These are phyloP conservation scores for Drosophila pectinifera DNA, from an alignment of 1,140 invertebrate genomes.

Conservation along the genomic window DNA sequence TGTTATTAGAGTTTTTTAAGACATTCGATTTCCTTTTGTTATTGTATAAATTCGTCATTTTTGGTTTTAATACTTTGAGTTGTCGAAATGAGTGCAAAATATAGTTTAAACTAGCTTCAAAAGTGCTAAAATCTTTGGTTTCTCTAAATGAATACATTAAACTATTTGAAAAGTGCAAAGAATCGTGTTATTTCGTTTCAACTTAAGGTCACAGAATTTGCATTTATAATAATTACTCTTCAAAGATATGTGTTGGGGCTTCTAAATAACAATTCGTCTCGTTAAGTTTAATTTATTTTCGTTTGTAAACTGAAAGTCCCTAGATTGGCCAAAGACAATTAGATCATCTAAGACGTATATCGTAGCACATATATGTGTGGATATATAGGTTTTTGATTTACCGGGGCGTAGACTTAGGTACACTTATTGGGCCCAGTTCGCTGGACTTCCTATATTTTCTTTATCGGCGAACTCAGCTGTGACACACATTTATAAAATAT, in stretches of 20 bases:
- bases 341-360: slow-evolving; percentile 35
- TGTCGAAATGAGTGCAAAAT: slow-evolving; percentile 70
- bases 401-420: slow-evolving; percentile 36
- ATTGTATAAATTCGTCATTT: slow-evolving; percentile 74
- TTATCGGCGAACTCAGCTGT: slow-evolving; percentile 30
- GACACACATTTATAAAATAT: slow-evolving; percentile 78
- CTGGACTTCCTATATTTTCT: background rate
- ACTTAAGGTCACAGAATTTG: slow-evolving; percentile 24
- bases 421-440: slow-evolving; percentile 39
- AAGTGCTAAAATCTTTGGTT: slow-evolving; percentile 29
- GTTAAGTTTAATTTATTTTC: slow-evolving; percentile 20
- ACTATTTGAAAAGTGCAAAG: slow-evolving; percentile 11
- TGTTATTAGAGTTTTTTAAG: slow-evolving; percentile 45
- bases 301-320: slow-evolving; percentile 62
- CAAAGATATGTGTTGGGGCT: slow-evolving; percentile 53
- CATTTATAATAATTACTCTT: slow-evolving; percentile 40
- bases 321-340: slow-evolving; percentile 50
- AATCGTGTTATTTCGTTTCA: slow-evolving; percentile 4
- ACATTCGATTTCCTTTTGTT: slow-evolving; percentile 41
- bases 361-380: slow-evolving; percentile 46
- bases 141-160: slow-evolving; percentile 8
- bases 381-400: slow-evolving; percentile 42
- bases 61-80: slow-evolving; percentile 38
- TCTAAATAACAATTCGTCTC: slow-evolving; percentile 39
- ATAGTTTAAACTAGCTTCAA: slow-evolving; percentile 46